Base-by-base conservation (phyloP, 2,797 vertebrate species). In the Tokudaia muenninki region DNA sequence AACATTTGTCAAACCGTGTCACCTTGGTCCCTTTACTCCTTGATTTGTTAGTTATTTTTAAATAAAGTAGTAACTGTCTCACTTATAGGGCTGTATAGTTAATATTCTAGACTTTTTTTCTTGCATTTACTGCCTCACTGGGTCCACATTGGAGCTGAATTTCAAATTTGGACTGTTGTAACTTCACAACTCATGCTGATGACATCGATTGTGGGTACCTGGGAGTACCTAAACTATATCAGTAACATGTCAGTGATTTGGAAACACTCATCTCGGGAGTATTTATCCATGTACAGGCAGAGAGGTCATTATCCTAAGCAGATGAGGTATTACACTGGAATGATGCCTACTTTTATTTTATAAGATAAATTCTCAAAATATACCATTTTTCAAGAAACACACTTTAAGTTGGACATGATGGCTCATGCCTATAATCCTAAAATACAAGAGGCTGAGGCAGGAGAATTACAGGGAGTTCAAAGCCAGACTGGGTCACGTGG, bases 1-100 rank as follows among this genome's bases (percentile, higher is more conserved):
- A 95, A 1, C 94, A 59, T 97, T 96, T 95, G 41, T 98, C 86
- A 98, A 95, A 80, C 29, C 37, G 14, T 94, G 52, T 96, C 57
- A 65, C 67, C 72, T 26, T 97, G 94, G 78, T 31, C 52, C 97
- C 94, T 95, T 96, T 96, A 74, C 80, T 97, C 57, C 34, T 96
- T 97, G 72, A 93, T 97, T 95, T 97, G 82, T 17, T 81, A 96
- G 16, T 59, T 96, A 21, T 34, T 95, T 81, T 72, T 67, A 91
- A 86, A 74, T 92, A 91, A 37, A 92, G 2, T 91, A 79, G 59
- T 94, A 97, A 63, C 44, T 89, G 41, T 94, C 89, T 82, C 12
- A 13, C 98, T 97, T 95, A 91, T 89, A 86, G 63, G 80, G 52
- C 81, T 59, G 24, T 83, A 6, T 31, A 87, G 9, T 84, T 91